These are phyloP conservation scores for Danionella dracula DNA, from an alignment of 2,797 vertebrate genomes.

Conservation along the genomic window DNA sequence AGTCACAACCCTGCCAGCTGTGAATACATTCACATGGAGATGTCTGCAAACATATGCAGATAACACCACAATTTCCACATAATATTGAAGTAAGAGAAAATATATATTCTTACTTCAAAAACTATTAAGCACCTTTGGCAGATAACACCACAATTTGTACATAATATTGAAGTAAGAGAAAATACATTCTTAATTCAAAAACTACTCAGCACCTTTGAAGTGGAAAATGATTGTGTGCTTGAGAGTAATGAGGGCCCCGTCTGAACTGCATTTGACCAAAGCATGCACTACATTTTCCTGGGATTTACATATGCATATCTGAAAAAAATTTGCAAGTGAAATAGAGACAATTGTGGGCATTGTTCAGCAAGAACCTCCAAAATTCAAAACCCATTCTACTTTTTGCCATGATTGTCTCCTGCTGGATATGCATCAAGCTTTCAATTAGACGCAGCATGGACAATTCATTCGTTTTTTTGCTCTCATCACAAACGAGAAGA, in stretches of 20 bases:
- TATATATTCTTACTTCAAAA: too few species aligned
- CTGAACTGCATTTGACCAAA: background rate
- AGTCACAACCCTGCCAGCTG: constrained; percentile 11
- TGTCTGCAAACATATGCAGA: background rate
- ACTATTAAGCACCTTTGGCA: background rate
- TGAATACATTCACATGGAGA: constrained; percentile 10
- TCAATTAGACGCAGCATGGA: background rate
- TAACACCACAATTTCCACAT: background rate
- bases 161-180: background rate
- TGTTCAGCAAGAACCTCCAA: too few species aligned
- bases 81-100: too few species aligned
- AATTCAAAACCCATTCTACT: background rate
- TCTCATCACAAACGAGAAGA: too few species aligned
- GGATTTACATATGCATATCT: background rate
- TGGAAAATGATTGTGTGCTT: background rate
- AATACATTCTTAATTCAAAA: too few species aligned
- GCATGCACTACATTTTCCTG: background rate
- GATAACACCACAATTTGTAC: background rate
- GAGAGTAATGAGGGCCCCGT: background rate
- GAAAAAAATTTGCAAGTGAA: constrained; percentile 13
- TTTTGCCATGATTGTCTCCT: background rate
- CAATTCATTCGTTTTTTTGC: too few species aligned
- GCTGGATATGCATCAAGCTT: background rate
- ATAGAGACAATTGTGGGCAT: background rate
- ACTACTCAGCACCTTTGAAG: constrained; percentile 3